phyloP scores from a whole-genome alignment of 1,140 invertebrate species.

The Lycorma delicatula region DNA sequence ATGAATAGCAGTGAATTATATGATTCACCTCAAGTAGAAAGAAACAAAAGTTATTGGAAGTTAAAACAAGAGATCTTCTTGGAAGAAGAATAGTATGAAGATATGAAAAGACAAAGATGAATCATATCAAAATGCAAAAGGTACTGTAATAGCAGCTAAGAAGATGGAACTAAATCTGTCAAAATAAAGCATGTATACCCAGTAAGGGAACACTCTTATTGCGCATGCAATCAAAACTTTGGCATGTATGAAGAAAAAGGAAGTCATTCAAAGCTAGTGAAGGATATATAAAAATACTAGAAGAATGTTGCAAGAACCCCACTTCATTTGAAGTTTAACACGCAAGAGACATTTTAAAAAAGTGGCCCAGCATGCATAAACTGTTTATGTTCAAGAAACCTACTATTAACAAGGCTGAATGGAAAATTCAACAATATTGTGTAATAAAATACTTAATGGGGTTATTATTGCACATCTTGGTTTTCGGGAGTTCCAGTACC shows the following conservation, averaged over 20 bases:
- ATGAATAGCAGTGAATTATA: too few species aligned
- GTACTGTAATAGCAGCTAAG: too few species aligned
- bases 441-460: neutral
- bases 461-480: neutral
- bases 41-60: too few species aligned
- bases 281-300: slow-evolving; percentile 24
- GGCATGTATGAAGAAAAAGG: slow-evolving; percentile 25
- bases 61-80: too few species aligned
- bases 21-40: too few species aligned
- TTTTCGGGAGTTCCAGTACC: neutral
- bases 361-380: neutral
- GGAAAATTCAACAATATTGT: slow-evolving; percentile 11
- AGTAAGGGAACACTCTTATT: slow-evolving; percentile 26
- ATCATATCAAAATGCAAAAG: too few species aligned
- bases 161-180: too few species aligned
- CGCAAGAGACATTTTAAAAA: slow-evolving; percentile 12
- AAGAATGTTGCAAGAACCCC: slow-evolving; percentile 1
- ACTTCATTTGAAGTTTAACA: slow-evolving; percentile 7
- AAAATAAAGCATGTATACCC: slow-evolving; percentile 25
- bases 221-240: slow-evolving; percentile 27
- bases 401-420: slow-evolving; percentile 5
- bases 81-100: too few species aligned
- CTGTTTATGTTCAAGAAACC: slow-evolving; percentile 11
- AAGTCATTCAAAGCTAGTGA: slow-evolving; percentile 25
- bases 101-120: too few species aligned